Evolutionary conservation across 2,113 vertebrate species (phyloP).

Genomic region (Origma solitaria): DNA sequence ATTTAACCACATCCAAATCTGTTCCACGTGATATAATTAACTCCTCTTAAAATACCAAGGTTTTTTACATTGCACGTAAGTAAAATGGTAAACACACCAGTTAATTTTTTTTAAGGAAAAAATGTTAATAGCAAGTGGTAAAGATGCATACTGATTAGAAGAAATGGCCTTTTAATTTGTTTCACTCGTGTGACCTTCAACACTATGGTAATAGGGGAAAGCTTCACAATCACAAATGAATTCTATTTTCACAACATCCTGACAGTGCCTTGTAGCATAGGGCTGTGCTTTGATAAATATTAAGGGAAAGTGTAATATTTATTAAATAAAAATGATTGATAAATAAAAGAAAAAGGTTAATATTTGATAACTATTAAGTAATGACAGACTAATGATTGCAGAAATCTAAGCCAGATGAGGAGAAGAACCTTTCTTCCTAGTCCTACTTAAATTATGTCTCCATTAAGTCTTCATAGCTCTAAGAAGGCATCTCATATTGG

Average conservation of each 20-base stretch:
- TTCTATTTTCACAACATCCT: not conserved
- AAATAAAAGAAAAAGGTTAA: not conserved
- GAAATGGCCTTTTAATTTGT: conserved; percentile 36
- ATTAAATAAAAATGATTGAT: not conserved
- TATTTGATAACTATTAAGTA: not conserved
- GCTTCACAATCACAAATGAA: not conserved
- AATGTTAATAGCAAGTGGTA: not conserved
- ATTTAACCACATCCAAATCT: not conserved
- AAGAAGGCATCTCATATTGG: not conserved
- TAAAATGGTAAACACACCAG: not conserved
- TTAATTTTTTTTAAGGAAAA: not conserved
- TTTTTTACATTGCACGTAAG: not conserved
- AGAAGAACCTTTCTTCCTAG: not conserved
- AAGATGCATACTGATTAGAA: conserved; percentile 2
- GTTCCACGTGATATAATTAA: not conserved
- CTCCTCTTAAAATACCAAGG: not conserved
- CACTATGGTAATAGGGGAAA: not conserved
- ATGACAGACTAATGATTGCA: not conserved
- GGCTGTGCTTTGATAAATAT: not conserved
- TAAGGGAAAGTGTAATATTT: not conserved
- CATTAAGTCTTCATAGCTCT: not conserved
- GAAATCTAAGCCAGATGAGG: not conserved
- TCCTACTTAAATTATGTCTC: not conserved
- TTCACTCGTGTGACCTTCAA: not conserved
- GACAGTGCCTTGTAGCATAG: not conserved